These are phyloP conservation scores for Nasonia longicornis DNA, from an alignment of 1,140 invertebrate species.

Conservation along the genomic window DNA sequence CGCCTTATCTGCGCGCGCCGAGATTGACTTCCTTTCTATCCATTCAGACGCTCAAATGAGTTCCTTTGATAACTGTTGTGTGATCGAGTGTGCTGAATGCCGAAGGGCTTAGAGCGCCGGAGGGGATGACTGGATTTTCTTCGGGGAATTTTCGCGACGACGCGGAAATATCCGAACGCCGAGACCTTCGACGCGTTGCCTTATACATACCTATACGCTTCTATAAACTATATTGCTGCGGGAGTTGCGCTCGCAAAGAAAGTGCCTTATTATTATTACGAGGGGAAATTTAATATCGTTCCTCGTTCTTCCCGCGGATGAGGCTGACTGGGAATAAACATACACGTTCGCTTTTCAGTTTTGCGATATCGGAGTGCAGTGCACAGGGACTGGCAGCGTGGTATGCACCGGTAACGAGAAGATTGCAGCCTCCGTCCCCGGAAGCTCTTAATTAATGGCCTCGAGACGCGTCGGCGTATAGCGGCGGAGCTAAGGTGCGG, in stretches of 20 bases:
- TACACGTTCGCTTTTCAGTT: not conserved
- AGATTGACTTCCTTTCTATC: constrained; percentile 71
- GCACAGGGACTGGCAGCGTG: not conserved
- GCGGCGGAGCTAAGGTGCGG: constrained; percentile 55
- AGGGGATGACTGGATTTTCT: constrained; percentile 3
- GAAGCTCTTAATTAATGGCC: constrained; percentile 68
- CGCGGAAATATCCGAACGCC: constrained; percentile 29
- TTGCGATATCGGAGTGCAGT: not conserved
- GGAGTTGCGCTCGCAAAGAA: not conserved
- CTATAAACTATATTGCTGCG: not conserved
- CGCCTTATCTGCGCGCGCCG: constrained; percentile 68
- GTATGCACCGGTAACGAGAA: constrained; percentile 47
- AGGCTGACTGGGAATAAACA: not conserved
- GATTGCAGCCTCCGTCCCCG: constrained; percentile 56
- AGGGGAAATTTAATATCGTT: constrained; percentile 31
- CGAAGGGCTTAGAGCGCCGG: constrained; percentile 63
- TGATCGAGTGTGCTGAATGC: constrained; percentile 69
- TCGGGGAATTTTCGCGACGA: constrained; percentile 49
- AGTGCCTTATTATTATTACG: not conserved
- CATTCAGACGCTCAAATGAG: constrained; percentile 71
- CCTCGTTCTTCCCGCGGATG: not conserved
- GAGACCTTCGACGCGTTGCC: not conserved
- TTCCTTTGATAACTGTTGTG: constrained; percentile 71
- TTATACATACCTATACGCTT: not conserved
- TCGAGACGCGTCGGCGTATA: constrained; percentile 54